A percentile compares a stretch with the other conserved stretches of the same genome.
These are phyloP conservation scores for Blastobasis lacticolella DNA, from an alignment of 2,888 invertebrate species.

Conservation along the genomic window DNA sequence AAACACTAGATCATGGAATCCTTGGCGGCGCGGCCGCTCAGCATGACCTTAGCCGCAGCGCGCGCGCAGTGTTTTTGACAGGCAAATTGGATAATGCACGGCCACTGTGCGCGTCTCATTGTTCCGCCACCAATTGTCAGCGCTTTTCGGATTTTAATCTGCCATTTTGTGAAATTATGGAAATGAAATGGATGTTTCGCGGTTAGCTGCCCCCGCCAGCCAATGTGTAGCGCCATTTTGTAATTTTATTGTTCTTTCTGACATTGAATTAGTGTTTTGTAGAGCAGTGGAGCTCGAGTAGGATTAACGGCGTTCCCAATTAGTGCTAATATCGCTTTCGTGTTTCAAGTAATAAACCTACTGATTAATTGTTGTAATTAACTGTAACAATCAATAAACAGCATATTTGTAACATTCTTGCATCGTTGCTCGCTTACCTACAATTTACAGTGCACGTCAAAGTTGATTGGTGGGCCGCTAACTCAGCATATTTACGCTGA, in stretches of 20 bases:
- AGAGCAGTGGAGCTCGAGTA: conserved; percentile 8
- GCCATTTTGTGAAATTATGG: conserved; percentile 67
- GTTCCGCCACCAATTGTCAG: conserved; percentile 61
- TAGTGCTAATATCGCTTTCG: neutral
- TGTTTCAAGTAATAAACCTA: neutral
- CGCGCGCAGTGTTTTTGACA: conserved; percentile 59
- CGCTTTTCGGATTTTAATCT: conserved; percentile 63
- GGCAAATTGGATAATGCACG: conserved; percentile 66
- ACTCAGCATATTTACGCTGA: too few relatives aligned
- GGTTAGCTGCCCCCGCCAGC: conserved; percentile 55
- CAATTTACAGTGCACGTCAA: too few relatives aligned
- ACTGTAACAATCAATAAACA: too few relatives aligned
- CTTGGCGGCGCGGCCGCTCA: too few relatives aligned
- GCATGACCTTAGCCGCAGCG: conserved; percentile 16
- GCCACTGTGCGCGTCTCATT: conserved; percentile 48
- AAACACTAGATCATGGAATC: too few relatives aligned
- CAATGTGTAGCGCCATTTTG: conserved; percentile 37
- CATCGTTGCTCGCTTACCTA: conserved; percentile 34
- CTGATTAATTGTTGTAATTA: too few relatives aligned
- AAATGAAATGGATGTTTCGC: conserved; percentile 69
- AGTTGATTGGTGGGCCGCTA: too few relatives aligned
- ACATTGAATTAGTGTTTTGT: conserved; percentile 39
- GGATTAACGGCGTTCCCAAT: conserved; percentile 6
- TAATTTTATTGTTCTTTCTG: conserved; percentile 45
- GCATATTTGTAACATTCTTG: conserved; percentile 18